Conservation (phyloP, 2,797 vertebrate genomes). For the Limosa lapponica region DNA sequence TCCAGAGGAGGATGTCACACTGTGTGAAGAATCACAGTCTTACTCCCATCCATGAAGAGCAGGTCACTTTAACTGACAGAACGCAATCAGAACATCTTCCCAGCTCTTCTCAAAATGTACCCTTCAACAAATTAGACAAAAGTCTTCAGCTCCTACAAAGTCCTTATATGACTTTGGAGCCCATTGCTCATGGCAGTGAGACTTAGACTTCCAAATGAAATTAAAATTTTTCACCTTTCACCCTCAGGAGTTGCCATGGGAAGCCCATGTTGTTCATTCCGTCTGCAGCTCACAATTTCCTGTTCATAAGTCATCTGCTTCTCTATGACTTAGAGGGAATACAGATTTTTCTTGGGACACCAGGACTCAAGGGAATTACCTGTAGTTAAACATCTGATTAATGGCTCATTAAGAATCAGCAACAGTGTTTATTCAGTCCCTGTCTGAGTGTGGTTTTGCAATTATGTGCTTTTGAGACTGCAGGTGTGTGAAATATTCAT, state of each 20-base stretch:
- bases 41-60: background rate
- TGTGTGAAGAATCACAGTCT: background rate
- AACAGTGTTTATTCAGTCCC: slow-evolving; percentile 55
- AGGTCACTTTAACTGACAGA: background rate
- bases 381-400: slow-evolving; percentile 72
- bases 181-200: background rate
- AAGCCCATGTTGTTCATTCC: background rate
- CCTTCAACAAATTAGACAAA: background rate
- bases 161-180: background rate
- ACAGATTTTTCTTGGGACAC: slow-evolving; percentile 69
- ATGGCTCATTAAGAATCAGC: slow-evolving; percentile 69
- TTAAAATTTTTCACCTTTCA: background rate
- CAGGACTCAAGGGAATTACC: slow-evolving; percentile 55
- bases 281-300: background rate
- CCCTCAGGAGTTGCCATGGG: background rate
- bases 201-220: background rate
- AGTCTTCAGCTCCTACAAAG: background rate
- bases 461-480: slow-evolving; percentile 65
- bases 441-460: slow-evolving; percentile 56
- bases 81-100: background rate
- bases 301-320: slow-evolving; percentile 24
- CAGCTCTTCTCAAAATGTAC: background rate
- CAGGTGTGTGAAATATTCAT: slow-evolving; percentile 70
- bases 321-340: slow-evolving; percentile 22
- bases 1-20: background rate